These are phyloP conservation scores for Corydoras maculifer DNA, from an alignment of 2,113 vertebrate genomes.

Conservation along the genomic window DNA sequence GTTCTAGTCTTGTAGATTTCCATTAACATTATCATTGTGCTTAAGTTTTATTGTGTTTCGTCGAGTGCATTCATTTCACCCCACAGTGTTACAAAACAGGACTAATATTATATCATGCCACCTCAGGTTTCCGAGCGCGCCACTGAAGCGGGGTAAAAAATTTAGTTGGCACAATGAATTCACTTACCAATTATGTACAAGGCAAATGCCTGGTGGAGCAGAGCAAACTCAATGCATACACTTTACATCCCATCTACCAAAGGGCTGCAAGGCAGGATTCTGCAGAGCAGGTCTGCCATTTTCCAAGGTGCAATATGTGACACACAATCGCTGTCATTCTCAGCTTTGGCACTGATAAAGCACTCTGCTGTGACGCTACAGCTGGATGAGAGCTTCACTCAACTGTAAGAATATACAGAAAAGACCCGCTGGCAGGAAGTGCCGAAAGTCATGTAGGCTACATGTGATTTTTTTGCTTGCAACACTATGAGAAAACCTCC, in stretches of 20 bases:
- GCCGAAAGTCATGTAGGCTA: neutral
- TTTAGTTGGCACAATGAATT: constrained; percentile 14
- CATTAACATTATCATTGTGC: too few species aligned
- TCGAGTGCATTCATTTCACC: too few species aligned
- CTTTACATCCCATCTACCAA: constrained; percentile 29
- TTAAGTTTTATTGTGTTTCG: too few species aligned
- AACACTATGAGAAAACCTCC: too few species aligned
- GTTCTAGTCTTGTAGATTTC: too few species aligned
- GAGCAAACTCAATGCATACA: constrained; percentile 23
- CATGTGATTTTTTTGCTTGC: neutral
- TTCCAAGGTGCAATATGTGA: constrained; percentile 23
- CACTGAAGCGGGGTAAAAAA: constrained; percentile 15
- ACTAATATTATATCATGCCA: constrained; percentile 16
- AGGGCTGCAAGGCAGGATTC: constrained; percentile 10
- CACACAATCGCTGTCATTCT: constrained; percentile 26
- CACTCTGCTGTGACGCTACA: constrained; percentile 1
- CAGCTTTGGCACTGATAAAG: constrained; percentile 15
- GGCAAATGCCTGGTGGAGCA: constrained; percentile 28
- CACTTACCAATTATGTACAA: constrained; percentile 29
- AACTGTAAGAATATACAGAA: constrained; percentile 19
- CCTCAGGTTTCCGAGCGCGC: neutral
- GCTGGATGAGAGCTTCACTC: constrained; percentile 14
- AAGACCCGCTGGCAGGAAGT: neutral
- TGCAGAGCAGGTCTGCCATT: neutral
- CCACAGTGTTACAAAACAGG: too few species aligned